Conservation (phyloP, 2,113 vertebrate genomes). For the Pagrus major region DNA sequence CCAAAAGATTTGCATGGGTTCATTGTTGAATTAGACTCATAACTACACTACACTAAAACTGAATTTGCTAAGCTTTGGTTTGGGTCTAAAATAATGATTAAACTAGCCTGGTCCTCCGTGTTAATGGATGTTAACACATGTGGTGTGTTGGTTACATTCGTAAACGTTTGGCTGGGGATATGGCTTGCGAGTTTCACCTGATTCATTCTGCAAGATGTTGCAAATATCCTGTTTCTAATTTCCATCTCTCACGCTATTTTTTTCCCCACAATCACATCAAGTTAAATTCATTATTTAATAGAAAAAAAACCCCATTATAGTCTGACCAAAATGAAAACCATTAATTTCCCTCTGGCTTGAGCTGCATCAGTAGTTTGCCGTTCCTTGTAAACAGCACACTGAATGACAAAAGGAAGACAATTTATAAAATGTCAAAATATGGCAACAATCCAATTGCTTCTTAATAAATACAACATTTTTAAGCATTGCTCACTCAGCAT, state of each 20-base stretch:
- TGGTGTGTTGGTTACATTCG: background rate
- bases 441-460: background rate
- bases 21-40: too few species aligned
- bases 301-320: slow-evolving; percentile 23
- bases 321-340: slow-evolving; percentile 24
- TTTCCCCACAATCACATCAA: background rate
- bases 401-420: slow-evolving; percentile 12
- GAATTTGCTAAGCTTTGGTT: background rate
- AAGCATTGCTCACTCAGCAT: background rate
- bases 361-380: slow-evolving; percentile 16
- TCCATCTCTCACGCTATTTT: slow-evolving; percentile 1
- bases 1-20: slow-evolving; percentile 5
- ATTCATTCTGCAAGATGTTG: background rate
- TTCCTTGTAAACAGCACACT: slow-evolving; percentile 18
- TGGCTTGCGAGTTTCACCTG: background rate
- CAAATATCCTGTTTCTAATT: slow-evolving; percentile 13
- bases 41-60: too few species aligned
- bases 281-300: slow-evolving; percentile 22
- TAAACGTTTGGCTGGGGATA: background rate
- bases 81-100: slow-evolving; percentile 14
- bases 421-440: slow-evolving; percentile 22
- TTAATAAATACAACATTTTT: background rate
- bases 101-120: background rate
- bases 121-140: slow-evolving; percentile 12
- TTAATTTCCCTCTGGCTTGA: slow-evolving; percentile 14